Evolutionary conservation across 2,888 invertebrate species (phyloP).

Genomic region (Drosophila yooni): DNA sequence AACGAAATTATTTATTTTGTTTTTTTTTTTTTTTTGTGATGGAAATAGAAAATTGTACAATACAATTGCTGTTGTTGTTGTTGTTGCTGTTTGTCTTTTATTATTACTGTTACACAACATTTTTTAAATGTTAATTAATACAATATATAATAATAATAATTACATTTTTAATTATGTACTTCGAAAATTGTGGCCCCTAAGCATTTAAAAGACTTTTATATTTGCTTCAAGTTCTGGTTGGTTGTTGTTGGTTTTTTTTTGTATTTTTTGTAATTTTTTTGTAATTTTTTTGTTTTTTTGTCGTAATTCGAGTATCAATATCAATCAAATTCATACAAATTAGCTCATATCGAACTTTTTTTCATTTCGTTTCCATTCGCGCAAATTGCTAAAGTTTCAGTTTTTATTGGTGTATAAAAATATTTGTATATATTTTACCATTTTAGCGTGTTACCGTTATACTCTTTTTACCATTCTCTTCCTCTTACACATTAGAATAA

Average conservation of each 20-base stretch:
- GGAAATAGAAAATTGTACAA: slow-evolving; percentile 79
- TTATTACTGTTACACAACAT: slow-evolving; percentile 79
- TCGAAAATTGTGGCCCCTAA: slow-evolving; percentile 84
- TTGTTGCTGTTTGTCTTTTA: slow-evolving; percentile 66
- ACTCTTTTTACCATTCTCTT: slow-evolving; percentile 22
- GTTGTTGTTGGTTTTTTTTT: slow-evolving; percentile 49
- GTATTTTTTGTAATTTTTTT: slow-evolving; percentile 30
- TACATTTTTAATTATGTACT: slow-evolving; percentile 72
- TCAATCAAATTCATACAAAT: slow-evolving; percentile 68
- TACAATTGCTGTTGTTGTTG: slow-evolving; percentile 59
- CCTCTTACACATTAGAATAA: slow-evolving; percentile 77
- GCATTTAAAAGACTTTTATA: slow-evolving; percentile 82
- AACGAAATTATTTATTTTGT: slow-evolving; percentile 74
- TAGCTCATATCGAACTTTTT: slow-evolving; percentile 36
- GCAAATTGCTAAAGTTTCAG: slow-evolving; percentile 27
- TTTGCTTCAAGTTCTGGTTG: slow-evolving; percentile 64
- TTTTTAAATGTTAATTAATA: slow-evolving; percentile 77
- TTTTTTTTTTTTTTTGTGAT: slow-evolving; percentile 50
- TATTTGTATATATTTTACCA: slow-evolving; percentile 71
- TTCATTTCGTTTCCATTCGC: slow-evolving; percentile 18
- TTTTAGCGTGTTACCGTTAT: slow-evolving; percentile 26
- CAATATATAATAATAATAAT: slow-evolving; percentile 75
- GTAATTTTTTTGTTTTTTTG: slow-evolving; percentile 22
- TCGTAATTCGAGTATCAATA: slow-evolving; percentile 47
- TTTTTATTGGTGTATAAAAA: slow-evolving; percentile 66